Base-by-base conservation (phyloP, 2,888 invertebrate genomes). In the Habrosyne pyritoides region DNA sequence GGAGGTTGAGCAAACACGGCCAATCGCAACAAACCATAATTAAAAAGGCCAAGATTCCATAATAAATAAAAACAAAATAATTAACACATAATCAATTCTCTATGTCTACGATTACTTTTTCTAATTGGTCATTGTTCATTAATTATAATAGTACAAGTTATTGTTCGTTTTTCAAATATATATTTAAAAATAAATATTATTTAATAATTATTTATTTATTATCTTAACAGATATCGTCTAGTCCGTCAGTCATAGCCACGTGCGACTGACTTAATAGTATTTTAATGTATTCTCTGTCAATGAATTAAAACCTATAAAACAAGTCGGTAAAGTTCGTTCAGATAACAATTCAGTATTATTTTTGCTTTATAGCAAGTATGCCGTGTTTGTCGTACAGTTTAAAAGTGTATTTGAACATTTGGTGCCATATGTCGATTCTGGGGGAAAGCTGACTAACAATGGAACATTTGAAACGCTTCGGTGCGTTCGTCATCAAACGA, bases 321-420 rank as follows among this genome's bases (percentile, higher is more conserved):
- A 18, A 14, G 18, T 71, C 66, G 70, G 55, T 69, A 59, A 58
- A 54, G 63, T 53, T 52, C 57, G 55, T 73, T 64, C 59, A 60
- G 59, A 55, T 66, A 71, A 69, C 68, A 67, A 70, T 59, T 71
- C 81, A 86, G 84, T 87, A 68, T 71, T 67, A 67, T 75, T 70
- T 73, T 61, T 57, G 67, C 68, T 64, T 70, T 75, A 64, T 63
- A 52, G 69, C 71, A 75, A 81, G 75, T 65, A 85, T 86, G 86
- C 71, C 82, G 86, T 74, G 81, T 81, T 63, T 70, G 54, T 60
- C 53, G 65, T 61, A 53, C 52, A 57, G 54, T 53, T 56, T 55
- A 53, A 58, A 56, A 53, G 53, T 60, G 63, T 62, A 67, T 59
- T 59, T 64, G 48, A 64, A 60, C 46, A 57, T 67, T 59, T 56